These are phyloP conservation scores for Aptenodytes patagonicus DNA, from an alignment of 2,113 vertebrate genomes.

Conservation along the genomic window DNA sequence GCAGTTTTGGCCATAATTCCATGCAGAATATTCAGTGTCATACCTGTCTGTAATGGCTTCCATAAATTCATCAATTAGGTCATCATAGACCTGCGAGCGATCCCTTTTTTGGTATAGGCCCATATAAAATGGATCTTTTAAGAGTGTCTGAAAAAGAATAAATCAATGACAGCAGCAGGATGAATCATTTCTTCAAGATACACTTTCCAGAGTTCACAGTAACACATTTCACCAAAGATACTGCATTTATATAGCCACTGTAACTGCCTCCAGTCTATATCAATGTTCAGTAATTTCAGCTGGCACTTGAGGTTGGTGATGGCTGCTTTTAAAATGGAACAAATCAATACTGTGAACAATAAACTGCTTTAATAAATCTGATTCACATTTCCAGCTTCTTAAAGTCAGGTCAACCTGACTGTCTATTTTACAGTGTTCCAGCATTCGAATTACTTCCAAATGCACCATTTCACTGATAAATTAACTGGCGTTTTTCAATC, in stretches of 20 bases:
- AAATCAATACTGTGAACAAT: background rate
- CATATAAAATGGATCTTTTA: conserved; percentile 95
- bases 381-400: background rate
- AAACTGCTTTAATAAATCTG: background rate
- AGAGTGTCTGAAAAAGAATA: conserved; percentile 74
- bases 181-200: background rate
- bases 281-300: rapidly evolving
- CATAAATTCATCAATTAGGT: conserved; percentile 98
- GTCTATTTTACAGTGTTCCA: background rate
- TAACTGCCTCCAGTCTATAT: rapidly evolving
- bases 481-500: background rate
- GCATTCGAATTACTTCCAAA: background rate
- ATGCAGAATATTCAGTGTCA: background rate
- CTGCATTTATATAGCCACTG: background rate
- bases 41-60: conserved; percentile 92
- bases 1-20: background rate
- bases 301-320: background rate
- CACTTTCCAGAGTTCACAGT: background rate
- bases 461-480: background rate
- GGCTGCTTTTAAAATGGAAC: background rate
- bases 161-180: background rate
- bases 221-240: background rate
- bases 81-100: conserved; percentile 88
- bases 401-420: background rate
- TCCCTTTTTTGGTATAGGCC: conserved; percentile 94